phyloP scores from a whole-genome alignment of 2,113 vertebrate genomes.

The Aldabrachelys gigantea region DNA sequence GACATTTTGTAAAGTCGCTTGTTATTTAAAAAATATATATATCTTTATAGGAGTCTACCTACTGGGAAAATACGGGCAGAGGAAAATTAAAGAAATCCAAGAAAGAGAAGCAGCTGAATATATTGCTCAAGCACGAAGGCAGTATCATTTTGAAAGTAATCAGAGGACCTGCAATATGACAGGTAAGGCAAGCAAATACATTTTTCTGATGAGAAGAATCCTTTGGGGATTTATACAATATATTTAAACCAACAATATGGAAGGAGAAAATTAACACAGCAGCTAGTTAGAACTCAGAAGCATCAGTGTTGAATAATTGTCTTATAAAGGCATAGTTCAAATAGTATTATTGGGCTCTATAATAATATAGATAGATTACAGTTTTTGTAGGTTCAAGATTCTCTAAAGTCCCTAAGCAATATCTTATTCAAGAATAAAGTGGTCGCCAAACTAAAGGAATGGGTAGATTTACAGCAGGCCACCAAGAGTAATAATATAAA shows the following conservation, averaged over 20 bases:
- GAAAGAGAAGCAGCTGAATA: constrained; percentile 94
- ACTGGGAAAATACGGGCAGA: constrained; percentile 94
- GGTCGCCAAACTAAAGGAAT: background rate
- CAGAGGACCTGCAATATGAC: constrained; percentile 99
- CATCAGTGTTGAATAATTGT: background rate
- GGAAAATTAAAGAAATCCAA: constrained; percentile 92
- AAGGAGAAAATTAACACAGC: background rate
- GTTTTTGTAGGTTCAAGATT: background rate
- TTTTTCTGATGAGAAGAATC: background rate
- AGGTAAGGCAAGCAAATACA: constrained; percentile 77
- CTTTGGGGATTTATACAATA: background rate
- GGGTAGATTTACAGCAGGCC: background rate
- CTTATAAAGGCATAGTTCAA: background rate
- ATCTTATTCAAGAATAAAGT: background rate
- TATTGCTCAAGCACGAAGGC: constrained; percentile 91
- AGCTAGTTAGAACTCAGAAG: background rate
- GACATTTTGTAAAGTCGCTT: background rate
- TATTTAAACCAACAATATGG: background rate
- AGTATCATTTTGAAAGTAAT: constrained; percentile 98
- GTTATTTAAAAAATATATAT: background rate
- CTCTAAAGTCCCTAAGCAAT: background rate
- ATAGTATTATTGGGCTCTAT: background rate
- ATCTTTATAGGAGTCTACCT: constrained; percentile 88
- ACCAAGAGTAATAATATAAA: background rate
- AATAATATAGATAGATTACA: background rate